A percentile compares a stretch with the other conserved stretches of the same genome.
Conservation (phyloP, 2,797 vertebrate species). For the Cossypha caffra region DNA sequence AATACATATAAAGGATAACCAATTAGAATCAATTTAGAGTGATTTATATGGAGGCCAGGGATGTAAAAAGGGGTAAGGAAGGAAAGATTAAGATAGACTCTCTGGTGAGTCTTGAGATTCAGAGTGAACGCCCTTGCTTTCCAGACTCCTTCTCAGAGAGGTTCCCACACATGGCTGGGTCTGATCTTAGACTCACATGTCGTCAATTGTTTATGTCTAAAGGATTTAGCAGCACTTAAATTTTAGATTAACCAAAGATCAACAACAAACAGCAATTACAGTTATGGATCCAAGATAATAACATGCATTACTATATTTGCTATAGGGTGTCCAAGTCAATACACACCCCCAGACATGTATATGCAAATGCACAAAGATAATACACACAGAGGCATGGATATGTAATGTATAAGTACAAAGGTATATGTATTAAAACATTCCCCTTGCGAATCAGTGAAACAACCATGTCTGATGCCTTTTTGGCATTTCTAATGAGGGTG, state of each 20-base stretch:
- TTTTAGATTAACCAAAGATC: background rate
- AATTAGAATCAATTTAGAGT: background rate
- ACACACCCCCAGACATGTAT: background rate
- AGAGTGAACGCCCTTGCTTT: background rate
- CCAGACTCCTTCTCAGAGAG: background rate
- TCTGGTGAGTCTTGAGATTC: background rate
- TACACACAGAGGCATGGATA: background rate
- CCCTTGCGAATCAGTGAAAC: background rate
- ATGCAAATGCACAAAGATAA: background rate
- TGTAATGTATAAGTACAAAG: background rate
- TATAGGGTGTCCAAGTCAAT: background rate
- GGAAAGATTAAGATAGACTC: background rate
- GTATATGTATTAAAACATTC: background rate
- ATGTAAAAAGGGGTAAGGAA: background rate
- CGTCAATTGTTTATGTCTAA: background rate
- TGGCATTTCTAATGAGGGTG: background rate
- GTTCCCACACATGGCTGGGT: background rate
- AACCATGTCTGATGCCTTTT: background rate
- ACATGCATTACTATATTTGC: background rate
- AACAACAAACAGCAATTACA: background rate
- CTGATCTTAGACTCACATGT: fast-evolving
- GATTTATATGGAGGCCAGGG: background rate
- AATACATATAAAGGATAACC: background rate
- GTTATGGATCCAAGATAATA: background rate
- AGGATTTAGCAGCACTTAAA: background rate